phyloP scores from a whole-genome alignment of 2,113 vertebrate species.

The Nothobranchius furzeri region DNA sequence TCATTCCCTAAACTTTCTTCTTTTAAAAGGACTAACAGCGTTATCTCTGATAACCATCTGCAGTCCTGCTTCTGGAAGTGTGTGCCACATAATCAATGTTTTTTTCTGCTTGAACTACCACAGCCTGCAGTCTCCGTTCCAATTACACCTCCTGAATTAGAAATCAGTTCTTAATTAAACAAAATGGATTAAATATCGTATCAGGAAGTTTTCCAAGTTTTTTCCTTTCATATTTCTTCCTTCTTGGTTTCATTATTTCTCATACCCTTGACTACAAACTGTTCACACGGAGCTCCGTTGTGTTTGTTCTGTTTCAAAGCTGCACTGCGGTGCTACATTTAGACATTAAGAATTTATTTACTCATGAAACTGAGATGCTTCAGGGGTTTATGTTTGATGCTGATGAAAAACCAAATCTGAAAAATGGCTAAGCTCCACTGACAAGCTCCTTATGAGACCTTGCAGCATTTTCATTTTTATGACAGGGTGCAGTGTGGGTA shows the following conservation, averaged over 20 bases:
- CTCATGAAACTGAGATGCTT: constrained; percentile 28
- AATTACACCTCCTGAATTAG: constrained; percentile 65
- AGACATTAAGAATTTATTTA: constrained; percentile 45
- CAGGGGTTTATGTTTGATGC: constrained; percentile 49
- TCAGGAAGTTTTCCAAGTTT: constrained; percentile 55
- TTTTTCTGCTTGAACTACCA: constrained; percentile 40
- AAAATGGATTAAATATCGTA: constrained; percentile 68
- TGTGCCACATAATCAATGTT: constrained; percentile 40
- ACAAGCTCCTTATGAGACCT: constrained; percentile 21
- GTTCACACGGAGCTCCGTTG: constrained; percentile 24
- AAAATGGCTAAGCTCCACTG: constrained; percentile 37
- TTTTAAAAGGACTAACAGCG: constrained; percentile 28
- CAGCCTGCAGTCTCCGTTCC: constrained; percentile 42
- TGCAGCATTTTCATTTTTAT: constrained; percentile 23
- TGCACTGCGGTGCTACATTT: constrained; percentile 23
- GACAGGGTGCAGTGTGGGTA: constrained; percentile 14
- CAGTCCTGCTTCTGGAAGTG: constrained; percentile 31
- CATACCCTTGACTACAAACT: constrained; percentile 20
- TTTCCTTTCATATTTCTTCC: not conserved
- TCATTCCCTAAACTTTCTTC: not conserved
- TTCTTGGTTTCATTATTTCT: constrained; percentile 24
- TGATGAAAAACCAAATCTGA: constrained; percentile 47
- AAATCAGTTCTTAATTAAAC: constrained; percentile 66
- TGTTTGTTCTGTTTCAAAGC: constrained; percentile 24
- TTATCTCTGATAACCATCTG: constrained; percentile 27